Evolutionary conservation across 2,888 invertebrate species (phyloP), one percentile per base, ranked within the genome.

Genomic region (Xanthia icteritia): DNA sequence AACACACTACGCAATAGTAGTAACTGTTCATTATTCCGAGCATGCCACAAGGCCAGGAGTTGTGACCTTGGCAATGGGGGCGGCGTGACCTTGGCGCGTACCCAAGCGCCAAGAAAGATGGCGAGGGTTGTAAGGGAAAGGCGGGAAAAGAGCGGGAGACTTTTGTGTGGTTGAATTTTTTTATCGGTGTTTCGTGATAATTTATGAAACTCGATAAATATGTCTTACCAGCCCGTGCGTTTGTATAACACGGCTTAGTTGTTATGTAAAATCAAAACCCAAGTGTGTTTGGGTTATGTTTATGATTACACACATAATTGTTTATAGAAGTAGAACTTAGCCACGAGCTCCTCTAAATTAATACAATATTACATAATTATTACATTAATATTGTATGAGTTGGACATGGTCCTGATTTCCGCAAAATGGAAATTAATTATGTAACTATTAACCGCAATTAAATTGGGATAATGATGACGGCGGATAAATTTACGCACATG

Each of bases 61-160:
- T 86, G 87, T 90, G 76, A 71, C 90, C 90, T 89, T 90, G 90
- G 80, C 90, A 88, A 82, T 90, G 87, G 64, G 17, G 74, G 27
- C 65, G 64, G 51, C 36, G 74, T 78, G 74, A 80, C 89, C 88
- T 88, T 86, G 88, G 74, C 83, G 74, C 75, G 51, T 65, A 68
- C 64, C 63, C 66, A 77, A 79, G 51, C 65, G 36, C 61, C 79
- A 80, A 79, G 64, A 60, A 64, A 76, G 20, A 76, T 42, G 67
- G 60, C 63, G 60, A n/a, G 64, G 85, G 54, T 58, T 45, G 71
- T 13, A 72, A 76, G 67, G 61, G 61, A 27, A 60, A 13, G 68
- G 81, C 86, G 87, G 64, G 36, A 9, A 83, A 48, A 48, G 39
- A 60, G n/a, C 31, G 54, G 11, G 36, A 15, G 31, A 36, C 63